A percentile compares a stretch with the other conserved stretches of the same genome.
Conservation (phyloP, 2,797 vertebrate genomes). For the Siniperca obscura region DNA sequence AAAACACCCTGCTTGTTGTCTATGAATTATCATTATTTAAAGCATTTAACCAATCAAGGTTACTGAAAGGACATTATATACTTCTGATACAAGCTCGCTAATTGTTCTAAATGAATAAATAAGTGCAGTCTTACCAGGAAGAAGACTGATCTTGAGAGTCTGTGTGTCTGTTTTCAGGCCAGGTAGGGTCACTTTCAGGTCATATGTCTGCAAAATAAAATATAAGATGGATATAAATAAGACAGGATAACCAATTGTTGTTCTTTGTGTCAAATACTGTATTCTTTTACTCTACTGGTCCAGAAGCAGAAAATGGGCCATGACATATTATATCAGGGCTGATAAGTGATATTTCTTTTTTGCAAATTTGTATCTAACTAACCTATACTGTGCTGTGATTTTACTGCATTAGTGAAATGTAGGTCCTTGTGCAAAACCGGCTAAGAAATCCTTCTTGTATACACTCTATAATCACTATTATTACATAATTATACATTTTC, state of each 20-base stretch:
- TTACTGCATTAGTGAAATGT: background rate
- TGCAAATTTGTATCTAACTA: background rate
- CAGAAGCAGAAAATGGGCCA: background rate
- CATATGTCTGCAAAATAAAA: slow-evolving; percentile 81
- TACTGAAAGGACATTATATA: background rate
- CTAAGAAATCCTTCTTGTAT: background rate
- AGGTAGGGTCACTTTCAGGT: slow-evolving; percentile 87
- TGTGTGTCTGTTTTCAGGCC: slow-evolving; percentile 86
- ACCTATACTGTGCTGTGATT: background rate
- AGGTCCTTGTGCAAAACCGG: background rate
- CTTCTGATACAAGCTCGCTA: too few species aligned
- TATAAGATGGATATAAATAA: background rate
- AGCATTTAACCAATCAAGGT: background rate
- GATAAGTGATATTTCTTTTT: background rate
- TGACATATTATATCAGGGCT: background rate
- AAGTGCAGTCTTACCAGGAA: slow-evolving; percentile 85
- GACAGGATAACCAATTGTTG: background rate
- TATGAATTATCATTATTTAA: background rate
- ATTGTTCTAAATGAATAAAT: slow-evolving; percentile 1
- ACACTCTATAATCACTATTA: background rate
- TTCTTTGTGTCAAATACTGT: background rate
- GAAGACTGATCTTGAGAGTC: slow-evolving; percentile 83
- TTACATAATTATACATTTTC: background rate
- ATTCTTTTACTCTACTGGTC: background rate
- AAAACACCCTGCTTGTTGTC: too few species aligned